phyloP scores from a whole-genome alignment of 2,113 vertebrate genomes.

The Campylomormyrus tamandua region DNA sequence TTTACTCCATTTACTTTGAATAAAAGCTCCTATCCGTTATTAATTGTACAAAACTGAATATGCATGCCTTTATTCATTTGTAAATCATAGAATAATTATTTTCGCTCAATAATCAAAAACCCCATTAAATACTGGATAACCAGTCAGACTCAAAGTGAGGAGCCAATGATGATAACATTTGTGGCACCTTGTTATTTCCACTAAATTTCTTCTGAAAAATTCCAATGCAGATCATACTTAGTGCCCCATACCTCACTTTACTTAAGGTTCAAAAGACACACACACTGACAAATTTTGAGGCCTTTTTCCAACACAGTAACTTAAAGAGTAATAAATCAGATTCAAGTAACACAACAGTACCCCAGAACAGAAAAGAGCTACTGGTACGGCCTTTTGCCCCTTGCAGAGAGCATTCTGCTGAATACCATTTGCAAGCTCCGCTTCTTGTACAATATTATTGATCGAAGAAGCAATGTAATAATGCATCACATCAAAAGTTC shows the following conservation, averaged over 20 bases:
- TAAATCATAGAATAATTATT: conserved; percentile 3
- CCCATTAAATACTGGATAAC: conserved; percentile 5
- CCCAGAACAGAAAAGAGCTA: not conserved
- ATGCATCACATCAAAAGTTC: not conserved
- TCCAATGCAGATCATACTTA: not conserved
- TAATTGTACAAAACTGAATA: not conserved
- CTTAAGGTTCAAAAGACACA: not conserved
- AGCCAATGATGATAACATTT: not conserved
- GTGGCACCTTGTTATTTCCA: not conserved
- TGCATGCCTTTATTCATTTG: not conserved
- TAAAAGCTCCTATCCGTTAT: not conserved
- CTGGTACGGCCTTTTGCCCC: not conserved
- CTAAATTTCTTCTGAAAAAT: not conserved
- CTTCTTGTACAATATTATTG: not conserved
- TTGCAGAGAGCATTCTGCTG: not conserved
- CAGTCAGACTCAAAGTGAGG: not conserved
- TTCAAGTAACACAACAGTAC: not conserved
- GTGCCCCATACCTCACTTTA: not conserved
- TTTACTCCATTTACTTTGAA: not conserved
- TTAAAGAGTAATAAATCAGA: not conserved
- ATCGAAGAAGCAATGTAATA: not conserved
- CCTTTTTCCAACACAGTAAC: not conserved
- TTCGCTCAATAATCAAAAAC: not conserved
- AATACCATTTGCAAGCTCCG: not conserved
- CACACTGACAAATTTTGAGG: not conserved